These are phyloP conservation scores for Oryzias melastigma DNA, from an alignment of 2,113 vertebrate species.

Conservation along the genomic window DNA sequence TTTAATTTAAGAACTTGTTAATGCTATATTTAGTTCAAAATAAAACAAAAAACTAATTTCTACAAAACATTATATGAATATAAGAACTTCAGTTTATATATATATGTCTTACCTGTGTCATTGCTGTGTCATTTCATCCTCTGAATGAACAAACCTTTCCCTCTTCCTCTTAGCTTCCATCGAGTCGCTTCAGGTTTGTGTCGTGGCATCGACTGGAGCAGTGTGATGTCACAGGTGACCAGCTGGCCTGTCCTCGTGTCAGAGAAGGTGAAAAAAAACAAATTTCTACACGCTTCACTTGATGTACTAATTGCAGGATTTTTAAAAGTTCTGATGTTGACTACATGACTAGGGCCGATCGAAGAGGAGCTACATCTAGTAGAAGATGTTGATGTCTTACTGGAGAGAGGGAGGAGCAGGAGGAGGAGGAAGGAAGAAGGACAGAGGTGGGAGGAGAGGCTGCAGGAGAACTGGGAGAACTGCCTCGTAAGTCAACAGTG, in stretches of 20 bases:
- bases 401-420: constrained; percentile 67
- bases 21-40: no score
- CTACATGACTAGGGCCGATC: constrained; percentile 78
- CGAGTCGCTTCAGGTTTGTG: constrained; percentile 83
- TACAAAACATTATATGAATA: no score
- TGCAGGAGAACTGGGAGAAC: constrained; percentile 95
- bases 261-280: constrained; percentile 82
- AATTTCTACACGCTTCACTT: no score
- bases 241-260: constrained; percentile 88
- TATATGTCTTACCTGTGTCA: no score
- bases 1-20: no score
- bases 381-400: constrained; percentile 60
- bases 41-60: no score
- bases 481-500: constrained; percentile 77
- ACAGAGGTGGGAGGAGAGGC: constrained; percentile 82
- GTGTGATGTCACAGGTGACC: constrained; percentile 83
- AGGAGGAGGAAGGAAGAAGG: constrained; percentile 71
- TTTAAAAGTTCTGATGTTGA: background rate
- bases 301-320: background rate
- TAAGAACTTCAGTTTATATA: no score
- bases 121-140: no score
- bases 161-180: constrained; percentile 80
- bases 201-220: constrained; percentile 85
- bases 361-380: constrained; percentile 78
- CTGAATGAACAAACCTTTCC: background rate